Conservation (phyloP, 2,888 invertebrate genomes). For the Exephanes ischioxanthus region DNA sequence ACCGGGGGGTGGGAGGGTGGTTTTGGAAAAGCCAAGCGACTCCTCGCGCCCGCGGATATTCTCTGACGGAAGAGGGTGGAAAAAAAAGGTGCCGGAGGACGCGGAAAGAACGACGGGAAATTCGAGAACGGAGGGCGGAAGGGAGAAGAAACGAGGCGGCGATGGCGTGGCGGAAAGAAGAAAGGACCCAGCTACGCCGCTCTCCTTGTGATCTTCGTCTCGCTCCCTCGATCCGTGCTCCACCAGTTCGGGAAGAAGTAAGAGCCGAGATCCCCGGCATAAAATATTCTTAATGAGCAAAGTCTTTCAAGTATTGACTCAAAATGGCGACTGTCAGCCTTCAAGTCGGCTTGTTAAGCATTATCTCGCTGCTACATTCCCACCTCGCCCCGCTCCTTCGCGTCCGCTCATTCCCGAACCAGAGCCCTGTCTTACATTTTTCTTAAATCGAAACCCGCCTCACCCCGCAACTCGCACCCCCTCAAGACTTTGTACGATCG, state of each 20-base stretch:
- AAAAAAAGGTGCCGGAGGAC: conserved; percentile 49
- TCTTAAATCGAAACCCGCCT: conserved; percentile 25
- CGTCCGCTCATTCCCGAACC: conserved; percentile 38
- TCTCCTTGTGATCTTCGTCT: conserved; percentile 58
- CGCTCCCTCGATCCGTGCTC: conserved; percentile 39
- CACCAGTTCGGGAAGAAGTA: conserved; percentile 58
- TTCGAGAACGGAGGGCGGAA: conserved; percentile 12
- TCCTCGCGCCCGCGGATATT: conserved; percentile 51
- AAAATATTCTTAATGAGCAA: conserved; percentile 85
- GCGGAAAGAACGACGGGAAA: conserved; percentile 51
- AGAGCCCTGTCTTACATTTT: conserved; percentile 43
- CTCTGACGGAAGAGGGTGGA: conserved; percentile 40
- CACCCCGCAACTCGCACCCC: conserved; percentile 58
- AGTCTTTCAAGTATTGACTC: conserved; percentile 85
- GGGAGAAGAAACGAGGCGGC: conserved; percentile 27
- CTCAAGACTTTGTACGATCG: conserved; percentile 49
- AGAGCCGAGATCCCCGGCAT: conserved; percentile 74
- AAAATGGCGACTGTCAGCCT: conserved; percentile 83
- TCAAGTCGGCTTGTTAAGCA: conserved; percentile 84
- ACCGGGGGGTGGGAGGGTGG: conserved; percentile 51
- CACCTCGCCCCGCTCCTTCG: neutral
- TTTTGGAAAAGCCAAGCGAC: conserved; percentile 40
- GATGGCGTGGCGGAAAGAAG: conserved; percentile 60
- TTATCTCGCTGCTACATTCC: conserved; percentile 76
- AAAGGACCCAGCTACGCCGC: conserved; percentile 55